phyloP scores from a whole-genome alignment of 1,140 invertebrate species.

The Cyrtorhinus lividipennis region DNA sequence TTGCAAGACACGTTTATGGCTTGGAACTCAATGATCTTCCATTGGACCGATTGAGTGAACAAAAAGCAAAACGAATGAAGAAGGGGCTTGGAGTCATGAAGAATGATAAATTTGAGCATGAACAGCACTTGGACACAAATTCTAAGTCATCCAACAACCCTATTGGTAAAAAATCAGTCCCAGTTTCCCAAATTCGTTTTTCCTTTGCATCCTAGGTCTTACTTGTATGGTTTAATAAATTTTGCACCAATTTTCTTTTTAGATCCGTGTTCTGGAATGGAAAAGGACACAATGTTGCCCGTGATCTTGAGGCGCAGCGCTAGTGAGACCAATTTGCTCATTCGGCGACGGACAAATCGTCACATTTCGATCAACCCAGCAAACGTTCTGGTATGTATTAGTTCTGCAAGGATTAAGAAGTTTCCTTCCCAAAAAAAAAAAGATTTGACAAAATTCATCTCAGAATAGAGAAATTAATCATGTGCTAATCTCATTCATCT shows the following conservation, averaged over 20 bases:
- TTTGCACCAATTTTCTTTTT: background rate
- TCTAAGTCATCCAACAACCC: background rate
- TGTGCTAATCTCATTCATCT: background rate
- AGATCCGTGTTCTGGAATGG: conserved; percentile 4
- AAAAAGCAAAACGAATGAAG: conserved; percentile 55
- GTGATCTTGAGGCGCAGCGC: conserved; percentile 30
- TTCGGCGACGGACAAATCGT: background rate
- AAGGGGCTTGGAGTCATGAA: conserved; percentile 11
- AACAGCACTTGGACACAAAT: background rate
- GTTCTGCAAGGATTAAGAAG: too few relatives aligned
- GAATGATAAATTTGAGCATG: conserved; percentile 19
- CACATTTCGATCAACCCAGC: background rate
- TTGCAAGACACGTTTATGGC: conserved; percentile 84
- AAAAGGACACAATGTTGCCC: conserved; percentile 9
- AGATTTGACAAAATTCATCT: too few relatives aligned
- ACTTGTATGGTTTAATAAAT: background rate
- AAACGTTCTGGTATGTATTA: background rate
- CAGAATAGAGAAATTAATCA: background rate
- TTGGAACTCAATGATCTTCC: conserved; percentile 82
- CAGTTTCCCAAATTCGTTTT: too few relatives aligned
- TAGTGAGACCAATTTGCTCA: conserved; percentile 31
- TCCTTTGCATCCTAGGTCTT: background rate
- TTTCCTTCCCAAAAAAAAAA: too few relatives aligned
- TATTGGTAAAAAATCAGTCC: background rate
- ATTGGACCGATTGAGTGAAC: conserved; percentile 67